Percentiles rank a stretch among this genome's conserved stretches.
Evolutionary conservation across 2,113 vertebrate species (phyloP).

Genomic region (Notothenia rossii): DNA sequence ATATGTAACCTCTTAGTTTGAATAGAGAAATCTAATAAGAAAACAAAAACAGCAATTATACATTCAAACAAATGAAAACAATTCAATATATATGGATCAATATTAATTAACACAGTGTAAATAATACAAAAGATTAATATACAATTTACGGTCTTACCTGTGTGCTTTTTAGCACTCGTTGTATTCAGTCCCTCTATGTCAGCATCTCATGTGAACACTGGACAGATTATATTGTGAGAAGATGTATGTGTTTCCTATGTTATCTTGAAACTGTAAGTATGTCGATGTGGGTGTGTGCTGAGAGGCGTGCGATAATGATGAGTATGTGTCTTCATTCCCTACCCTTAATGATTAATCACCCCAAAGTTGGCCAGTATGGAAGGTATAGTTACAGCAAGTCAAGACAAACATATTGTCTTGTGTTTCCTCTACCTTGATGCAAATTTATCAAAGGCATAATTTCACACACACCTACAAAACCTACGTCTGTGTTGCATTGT

Average conservation of each 20-base stretch:
- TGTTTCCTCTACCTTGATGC: too few species aligned
- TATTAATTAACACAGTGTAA: background rate
- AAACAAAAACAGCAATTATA: background rate
- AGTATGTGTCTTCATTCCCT: background rate
- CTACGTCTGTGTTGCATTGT: too few species aligned
- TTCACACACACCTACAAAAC: too few species aligned
- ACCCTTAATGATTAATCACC: background rate
- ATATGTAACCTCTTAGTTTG: background rate
- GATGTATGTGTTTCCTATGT: background rate
- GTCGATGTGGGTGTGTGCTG: background rate
- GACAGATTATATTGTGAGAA: background rate
- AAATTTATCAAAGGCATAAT: too few species aligned
- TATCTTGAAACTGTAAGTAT: background rate
- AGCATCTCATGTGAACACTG: background rate
- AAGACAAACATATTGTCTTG: background rate
- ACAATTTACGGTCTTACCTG: constrained; percentile 25
- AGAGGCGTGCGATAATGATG: background rate
- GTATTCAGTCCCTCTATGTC: constrained; percentile 1
- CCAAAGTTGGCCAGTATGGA: too few species aligned
- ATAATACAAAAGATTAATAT: background rate
- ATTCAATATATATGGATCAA: background rate
- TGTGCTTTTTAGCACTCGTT: background rate
- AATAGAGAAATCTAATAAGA: background rate
- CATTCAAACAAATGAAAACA: background rate
- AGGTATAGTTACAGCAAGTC: background rate